Conservation (phyloP, 2,797 vertebrate genomes). For the Serranus cabrilla region DNA sequence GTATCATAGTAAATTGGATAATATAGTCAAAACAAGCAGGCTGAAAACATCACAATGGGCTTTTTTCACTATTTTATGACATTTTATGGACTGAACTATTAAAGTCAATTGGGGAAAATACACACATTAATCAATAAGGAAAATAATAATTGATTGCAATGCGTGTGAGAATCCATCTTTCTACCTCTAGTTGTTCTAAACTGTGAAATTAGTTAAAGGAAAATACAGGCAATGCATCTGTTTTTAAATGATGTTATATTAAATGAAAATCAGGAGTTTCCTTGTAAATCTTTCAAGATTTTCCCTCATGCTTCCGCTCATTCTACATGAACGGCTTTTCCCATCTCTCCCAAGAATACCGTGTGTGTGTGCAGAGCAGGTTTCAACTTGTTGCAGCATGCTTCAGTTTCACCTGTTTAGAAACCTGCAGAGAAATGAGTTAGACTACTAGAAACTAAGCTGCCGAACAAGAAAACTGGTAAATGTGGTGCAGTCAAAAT, state of each 20-base stretch:
- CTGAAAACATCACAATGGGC: not conserved
- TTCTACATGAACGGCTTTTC: not conserved
- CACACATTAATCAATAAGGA: not conserved
- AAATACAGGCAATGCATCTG: not conserved
- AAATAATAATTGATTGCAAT: not conserved
- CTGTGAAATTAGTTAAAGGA: not conserved
- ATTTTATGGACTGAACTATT: not conserved
- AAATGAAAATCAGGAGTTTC: not conserved
- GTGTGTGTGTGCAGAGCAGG: not conserved
- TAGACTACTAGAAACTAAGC: not conserved
- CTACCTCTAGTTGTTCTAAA: not conserved
- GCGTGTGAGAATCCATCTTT: not conserved
- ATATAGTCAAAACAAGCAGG: not conserved
- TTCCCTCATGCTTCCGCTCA: not conserved
- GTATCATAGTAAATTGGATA: not conserved
- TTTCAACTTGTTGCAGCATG: conserved; percentile 37
- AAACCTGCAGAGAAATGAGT: conserved; percentile 1
- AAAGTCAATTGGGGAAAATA: not conserved
- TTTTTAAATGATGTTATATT: not conserved
- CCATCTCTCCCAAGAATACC: not conserved
- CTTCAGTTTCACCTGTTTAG: conserved; percentile 29
- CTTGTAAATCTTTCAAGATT: not conserved
- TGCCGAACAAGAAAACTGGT: not conserved
- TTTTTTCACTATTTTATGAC: not conserved
- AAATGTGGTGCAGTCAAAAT: not conserved